Percentiles rank a stretch among this genome's conserved stretches.
Evolutionary conservation across 2,113 vertebrate species (phyloP).

Genomic region (Nesoenas mayeri): DNA sequence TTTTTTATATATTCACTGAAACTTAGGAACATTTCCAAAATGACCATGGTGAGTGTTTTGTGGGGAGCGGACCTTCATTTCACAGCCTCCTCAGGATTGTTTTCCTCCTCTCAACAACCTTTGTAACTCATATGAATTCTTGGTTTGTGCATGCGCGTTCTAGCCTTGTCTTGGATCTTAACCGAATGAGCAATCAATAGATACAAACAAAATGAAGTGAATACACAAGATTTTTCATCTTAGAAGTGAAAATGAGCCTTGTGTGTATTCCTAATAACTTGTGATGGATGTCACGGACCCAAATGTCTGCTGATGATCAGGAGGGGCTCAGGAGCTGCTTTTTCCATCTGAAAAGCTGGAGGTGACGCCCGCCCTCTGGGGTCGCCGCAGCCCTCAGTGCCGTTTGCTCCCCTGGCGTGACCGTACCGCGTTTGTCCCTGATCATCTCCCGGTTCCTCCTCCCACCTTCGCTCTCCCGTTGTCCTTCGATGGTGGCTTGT

Average conservation of each 20-base stretch:
- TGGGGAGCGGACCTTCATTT: background rate
- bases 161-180: background rate
- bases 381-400: rapidly evolving
- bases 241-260: background rate
- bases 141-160: background rate
- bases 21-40: background rate
- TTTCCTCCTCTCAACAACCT: background rate
- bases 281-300: background rate
- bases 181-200: background rate
- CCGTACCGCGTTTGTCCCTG: rapidly evolving
- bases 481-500: background rate
- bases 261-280: background rate
- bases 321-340: background rate
- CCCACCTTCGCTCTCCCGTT: background rate
- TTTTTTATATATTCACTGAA: background rate
- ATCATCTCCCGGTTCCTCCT: background rate
- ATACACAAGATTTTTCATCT: background rate
- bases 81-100: background rate
- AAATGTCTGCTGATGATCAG: background rate
- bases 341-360: background rate
- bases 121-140: background rate
- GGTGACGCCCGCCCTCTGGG: background rate
- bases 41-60: background rate
- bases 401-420: background rate
- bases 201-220: background rate